Evolutionary conservation across 2,113 vertebrate species (phyloP), one percentile per base, ranked within the genome.

Genomic region (Columba livia): DNA sequence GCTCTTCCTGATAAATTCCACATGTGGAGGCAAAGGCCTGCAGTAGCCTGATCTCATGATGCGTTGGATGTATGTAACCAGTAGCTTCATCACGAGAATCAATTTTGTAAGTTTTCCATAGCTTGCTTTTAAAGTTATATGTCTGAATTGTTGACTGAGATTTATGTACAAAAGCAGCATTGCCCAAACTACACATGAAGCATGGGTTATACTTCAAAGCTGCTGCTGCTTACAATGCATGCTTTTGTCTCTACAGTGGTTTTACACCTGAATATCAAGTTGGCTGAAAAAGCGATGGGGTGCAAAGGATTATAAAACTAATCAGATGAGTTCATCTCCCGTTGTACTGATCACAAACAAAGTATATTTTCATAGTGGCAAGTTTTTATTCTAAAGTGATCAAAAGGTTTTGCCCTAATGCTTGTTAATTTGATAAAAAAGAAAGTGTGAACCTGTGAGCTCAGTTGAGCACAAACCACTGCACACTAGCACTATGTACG

Each of bases 401-500:
- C 54, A 81, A 42, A 80, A 92, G 15, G 32, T 56, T 83, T 83
- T 79, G 24, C 19, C 58, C 21, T 77, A 23, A n/a, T 56, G 18
- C 10, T 3, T 40, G 56, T 15, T 73, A 47, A 67, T 56, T 90
- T 11, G 4, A 24, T 32, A 70, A 66, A 44, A 58, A 51, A 24
- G 26, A 28, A 83, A 25, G 4, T 6, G 36, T 44, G 83, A 26
- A n/a, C 0, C 2, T 51, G 24, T 65, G 71, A 80, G 44, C 18
- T 80, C 56, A 29, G 23, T 5, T 74, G 65, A 64, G 42, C 5
- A 5, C 5, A 54, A 40, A 40, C 8, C n/a, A 19, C 58, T 81
- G 28, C 32, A 20, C 0, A 0, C 19, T 11, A 57, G 19, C 47
- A 47, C 8, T 17, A 4, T 0, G 2, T 0, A 0, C 38, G 17